Evolutionary conservation across 2,113 vertebrate genomes (phyloP).

Genomic region (Lycocorax pyrrhopterus): DNA sequence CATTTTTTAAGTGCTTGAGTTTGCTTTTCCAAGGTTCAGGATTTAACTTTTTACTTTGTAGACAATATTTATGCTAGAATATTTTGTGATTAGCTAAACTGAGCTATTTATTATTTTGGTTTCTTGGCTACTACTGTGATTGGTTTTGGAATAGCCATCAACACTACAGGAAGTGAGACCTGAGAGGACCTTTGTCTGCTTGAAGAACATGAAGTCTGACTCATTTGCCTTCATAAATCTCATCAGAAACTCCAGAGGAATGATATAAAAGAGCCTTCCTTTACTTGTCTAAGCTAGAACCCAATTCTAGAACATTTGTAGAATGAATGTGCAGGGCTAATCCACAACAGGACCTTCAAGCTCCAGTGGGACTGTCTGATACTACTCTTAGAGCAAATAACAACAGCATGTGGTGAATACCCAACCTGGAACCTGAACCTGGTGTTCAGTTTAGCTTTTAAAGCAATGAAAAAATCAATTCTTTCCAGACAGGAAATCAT

Average conservation of each 20-base stretch:
- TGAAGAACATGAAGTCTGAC: neutral
- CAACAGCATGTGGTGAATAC: neutral
- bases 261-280: neutral
- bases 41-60: neutral
- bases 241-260: neutral
- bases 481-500: slow-evolving; percentile 41
- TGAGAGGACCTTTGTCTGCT: neutral
- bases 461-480: slow-evolving; percentile 32
- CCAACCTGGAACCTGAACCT: neutral
- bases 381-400: neutral
- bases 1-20: neutral
- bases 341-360: neutral
- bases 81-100: neutral
- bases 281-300: neutral
- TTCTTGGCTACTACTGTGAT: neutral
- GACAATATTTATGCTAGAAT: neutral
- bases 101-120: neutral
- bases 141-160: neutral
- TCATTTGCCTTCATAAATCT: neutral
- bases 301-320: neutral
- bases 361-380: neutral
- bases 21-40: neutral
- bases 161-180: neutral
- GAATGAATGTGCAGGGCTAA: neutral
- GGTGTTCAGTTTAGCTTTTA: neutral